A percentile compares a stretch with the other conserved stretches of the same genome.
Conservation (phyloP, 2,113 vertebrate species). For the Taurulus bubalis region DNA sequence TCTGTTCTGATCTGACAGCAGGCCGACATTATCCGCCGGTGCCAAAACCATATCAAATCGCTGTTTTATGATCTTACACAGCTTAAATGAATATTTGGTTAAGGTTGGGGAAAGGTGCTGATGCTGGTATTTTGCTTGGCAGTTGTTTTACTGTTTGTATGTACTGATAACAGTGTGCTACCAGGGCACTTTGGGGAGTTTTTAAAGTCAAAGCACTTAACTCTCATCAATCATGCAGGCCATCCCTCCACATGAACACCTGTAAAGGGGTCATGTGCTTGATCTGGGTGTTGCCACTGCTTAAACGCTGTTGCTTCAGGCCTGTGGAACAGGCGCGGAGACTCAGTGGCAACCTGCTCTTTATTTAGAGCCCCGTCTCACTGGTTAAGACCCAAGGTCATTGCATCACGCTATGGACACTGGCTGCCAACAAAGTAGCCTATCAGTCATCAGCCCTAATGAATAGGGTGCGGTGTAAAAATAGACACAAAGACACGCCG, state of each 20-base stretch:
- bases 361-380: slow-evolving; percentile 73
- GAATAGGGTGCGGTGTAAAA: slow-evolving; percentile 76
- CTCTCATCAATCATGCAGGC: slow-evolving; percentile 42
- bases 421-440: slow-evolving; percentile 76
- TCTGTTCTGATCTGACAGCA: background rate
- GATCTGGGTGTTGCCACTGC: slow-evolving; percentile 33
- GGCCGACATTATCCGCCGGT: background rate
- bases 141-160: slow-evolving; percentile 21
- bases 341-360: slow-evolving; percentile 58
- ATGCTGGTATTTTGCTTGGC: slow-evolving; percentile 1
- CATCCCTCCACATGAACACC: slow-evolving; percentile 39
- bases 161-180: slow-evolving; percentile 10
- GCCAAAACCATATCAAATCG: background rate
- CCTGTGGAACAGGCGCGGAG: slow-evolving; percentile 13
- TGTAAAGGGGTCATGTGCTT: slow-evolving; percentile 34
- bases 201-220: slow-evolving; percentile 60
- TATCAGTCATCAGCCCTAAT: slow-evolving; percentile 81
- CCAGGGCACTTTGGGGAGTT: slow-evolving; percentile 37
- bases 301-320: slow-evolving; percentile 41
- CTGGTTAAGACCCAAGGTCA: slow-evolving; percentile 76
- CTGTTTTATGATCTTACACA: background rate
- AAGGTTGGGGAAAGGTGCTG: background rate
- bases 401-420: slow-evolving; percentile 69
- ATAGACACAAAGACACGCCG: slow-evolving; percentile 76
- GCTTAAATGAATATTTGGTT: background rate